Evolutionary conservation across 2,797 vertebrate genomes (phyloP).

Genomic region (Thunnus albacares): DNA sequence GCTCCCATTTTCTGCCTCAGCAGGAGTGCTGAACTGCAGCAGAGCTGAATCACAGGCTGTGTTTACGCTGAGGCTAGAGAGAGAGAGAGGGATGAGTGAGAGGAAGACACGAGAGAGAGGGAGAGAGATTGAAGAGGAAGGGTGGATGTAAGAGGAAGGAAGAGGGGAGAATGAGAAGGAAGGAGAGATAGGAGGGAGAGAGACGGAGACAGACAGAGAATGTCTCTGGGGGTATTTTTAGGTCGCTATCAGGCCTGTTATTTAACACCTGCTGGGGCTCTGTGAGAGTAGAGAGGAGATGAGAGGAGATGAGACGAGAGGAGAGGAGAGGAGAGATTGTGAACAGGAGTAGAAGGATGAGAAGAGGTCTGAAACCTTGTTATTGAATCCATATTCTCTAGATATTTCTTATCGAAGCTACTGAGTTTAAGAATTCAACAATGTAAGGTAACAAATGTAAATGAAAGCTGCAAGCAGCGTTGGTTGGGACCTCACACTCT

Average conservation of each 20-base stretch:
- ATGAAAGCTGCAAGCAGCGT: too few relatives aligned
- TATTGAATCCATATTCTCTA: too few relatives aligned
- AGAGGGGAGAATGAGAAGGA: not conserved
- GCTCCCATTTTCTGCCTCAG: conserved; percentile 59
- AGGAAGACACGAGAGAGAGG: not conserved
- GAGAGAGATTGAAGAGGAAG: not conserved
- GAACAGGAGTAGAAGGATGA: not conserved
- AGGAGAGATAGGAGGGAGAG: not conserved
- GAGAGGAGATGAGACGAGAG: not conserved
- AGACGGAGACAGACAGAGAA: conserved; percentile 27
- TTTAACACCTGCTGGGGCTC: conserved; percentile 52
- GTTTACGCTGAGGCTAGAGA: conserved; percentile 34
- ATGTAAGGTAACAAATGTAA: too few relatives aligned
- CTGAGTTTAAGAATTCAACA: too few relatives aligned
- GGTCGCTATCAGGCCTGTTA: conserved; percentile 24
- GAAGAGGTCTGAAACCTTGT: too few relatives aligned
- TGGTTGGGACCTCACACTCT: too few relatives aligned
- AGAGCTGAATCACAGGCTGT: conserved; percentile 35
- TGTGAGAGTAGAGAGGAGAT: not conserved
- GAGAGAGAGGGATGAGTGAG: not conserved
- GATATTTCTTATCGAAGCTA: too few relatives aligned
- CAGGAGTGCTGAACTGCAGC: conserved; percentile 36
- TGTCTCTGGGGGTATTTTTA: conserved; percentile 46
- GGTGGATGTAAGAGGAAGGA: not conserved
- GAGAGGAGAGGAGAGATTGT: too few relatives aligned